A percentile compares a stretch with the other conserved stretches of the same genome.
These are phyloP conservation scores for Picus viridis DNA, from an alignment of 2,797 vertebrate species.

Conservation along the genomic window DNA sequence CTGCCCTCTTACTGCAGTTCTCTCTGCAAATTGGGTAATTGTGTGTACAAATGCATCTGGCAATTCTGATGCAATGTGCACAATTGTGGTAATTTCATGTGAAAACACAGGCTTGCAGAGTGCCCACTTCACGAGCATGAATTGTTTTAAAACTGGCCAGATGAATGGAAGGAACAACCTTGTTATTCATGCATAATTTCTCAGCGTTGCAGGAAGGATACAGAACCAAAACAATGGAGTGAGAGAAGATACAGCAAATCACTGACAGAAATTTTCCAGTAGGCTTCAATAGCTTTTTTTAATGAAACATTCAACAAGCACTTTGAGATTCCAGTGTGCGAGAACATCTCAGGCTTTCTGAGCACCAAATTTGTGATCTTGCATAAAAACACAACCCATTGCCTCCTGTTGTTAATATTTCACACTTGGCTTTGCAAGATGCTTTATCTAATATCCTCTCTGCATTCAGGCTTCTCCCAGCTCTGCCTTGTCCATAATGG, in stretches of 20 bases:
- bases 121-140: not conserved
- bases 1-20: not conserved
- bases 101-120: conserved; percentile 30
- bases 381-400: conserved; percentile 46
- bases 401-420: conserved; percentile 68
- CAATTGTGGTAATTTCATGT: conserved; percentile 15
- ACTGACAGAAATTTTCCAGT: not conserved
- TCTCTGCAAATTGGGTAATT: conserved; percentile 8
- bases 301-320: conserved; percentile 34
- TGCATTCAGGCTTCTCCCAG: conserved; percentile 14
- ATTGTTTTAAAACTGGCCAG: conserved; percentile 32
- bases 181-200: conserved; percentile 40
- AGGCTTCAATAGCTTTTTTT: conserved; percentile 26
- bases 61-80: not conserved
- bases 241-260: conserved; percentile 22
- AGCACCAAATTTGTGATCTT: conserved; percentile 62
- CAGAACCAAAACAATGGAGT: not conserved
- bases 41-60: not conserved
- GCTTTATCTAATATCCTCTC: conserved; percentile 55
- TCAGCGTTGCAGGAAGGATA: not conserved
- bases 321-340: conserved; percentile 1
- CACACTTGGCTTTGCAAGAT: conserved; percentile 56
- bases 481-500: conserved; percentile 25
- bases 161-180: conserved; percentile 41
- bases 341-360: not conserved